Evolutionary conservation across 2,888 invertebrate genomes (phyloP).

Genomic region (Fragum whitleyi): DNA sequence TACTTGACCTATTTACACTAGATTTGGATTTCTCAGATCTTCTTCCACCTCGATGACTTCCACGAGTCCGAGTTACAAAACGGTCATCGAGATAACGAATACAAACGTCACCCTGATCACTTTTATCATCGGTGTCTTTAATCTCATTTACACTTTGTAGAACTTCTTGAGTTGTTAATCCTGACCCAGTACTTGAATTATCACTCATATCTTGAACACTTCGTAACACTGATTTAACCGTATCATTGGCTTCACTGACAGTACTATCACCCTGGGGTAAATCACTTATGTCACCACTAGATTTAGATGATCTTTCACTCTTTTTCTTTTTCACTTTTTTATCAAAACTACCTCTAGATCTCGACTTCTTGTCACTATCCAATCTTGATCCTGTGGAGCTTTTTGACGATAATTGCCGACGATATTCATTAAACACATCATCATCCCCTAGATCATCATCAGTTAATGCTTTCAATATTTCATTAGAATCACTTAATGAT

Average conservation of each 20-base stretch:
- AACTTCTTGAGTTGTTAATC: constrained; percentile 68
- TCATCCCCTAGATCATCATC: constrained; percentile 59
- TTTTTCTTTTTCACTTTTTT: constrained; percentile 28
- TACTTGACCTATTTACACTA: constrained; percentile 59
- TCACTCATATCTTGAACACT: constrained; percentile 71
- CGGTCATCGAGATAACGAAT: constrained; percentile 73
- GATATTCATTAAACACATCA: constrained; percentile 65
- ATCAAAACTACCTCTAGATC: constrained; percentile 46
- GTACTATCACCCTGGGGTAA: constrained; percentile 6
- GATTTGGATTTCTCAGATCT: constrained; percentile 62
- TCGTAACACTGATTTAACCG: constrained; percentile 68
- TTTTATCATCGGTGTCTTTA: constrained; percentile 55
- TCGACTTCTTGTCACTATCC: constrained; percentile 46
- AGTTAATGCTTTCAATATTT: constrained; percentile 35
- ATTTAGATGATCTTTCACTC: constrained; percentile 18
- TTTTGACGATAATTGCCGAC: constrained; percentile 38
- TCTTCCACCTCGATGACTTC: constrained; percentile 40
- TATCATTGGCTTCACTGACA: constrained; percentile 51
- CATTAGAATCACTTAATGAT: constrained; percentile 62
- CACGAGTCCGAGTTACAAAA: constrained; percentile 72
- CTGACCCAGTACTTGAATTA: constrained; percentile 61
- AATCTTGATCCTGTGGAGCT: constrained; percentile 43
- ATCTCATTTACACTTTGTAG: constrained; percentile 69
- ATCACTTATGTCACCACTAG: constrained; percentile 9
- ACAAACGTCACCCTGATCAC: constrained; percentile 62